Evolutionary conservation across 2,797 vertebrate genomes (phyloP).

Genomic region (Dallia pectoralis): DNA sequence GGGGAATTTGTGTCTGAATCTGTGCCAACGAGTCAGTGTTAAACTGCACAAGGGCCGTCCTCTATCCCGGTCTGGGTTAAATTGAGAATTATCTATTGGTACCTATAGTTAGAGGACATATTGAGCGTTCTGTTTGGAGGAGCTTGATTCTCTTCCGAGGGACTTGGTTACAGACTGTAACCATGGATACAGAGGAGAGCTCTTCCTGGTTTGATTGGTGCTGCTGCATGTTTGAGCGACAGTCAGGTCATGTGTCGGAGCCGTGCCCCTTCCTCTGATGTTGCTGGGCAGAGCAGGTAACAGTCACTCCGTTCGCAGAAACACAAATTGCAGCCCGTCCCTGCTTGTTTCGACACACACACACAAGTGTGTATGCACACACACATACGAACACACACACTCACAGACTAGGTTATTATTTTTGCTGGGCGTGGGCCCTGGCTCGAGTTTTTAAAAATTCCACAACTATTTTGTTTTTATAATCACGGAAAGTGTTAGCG

Average conservation of each 20-base stretch:
- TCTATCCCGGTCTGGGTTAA: conserved; percentile 3
- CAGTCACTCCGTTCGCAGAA: background rate
- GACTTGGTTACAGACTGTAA: background rate
- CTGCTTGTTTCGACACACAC: background rate
- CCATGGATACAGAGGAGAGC: background rate
- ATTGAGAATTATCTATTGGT: background rate
- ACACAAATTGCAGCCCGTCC: background rate
- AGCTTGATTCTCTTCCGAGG: too few species aligned
- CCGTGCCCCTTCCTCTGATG: background rate
- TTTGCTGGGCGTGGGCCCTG: background rate
- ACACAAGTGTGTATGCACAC: background rate
- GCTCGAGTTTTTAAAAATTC: background rate
- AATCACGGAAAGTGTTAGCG: background rate
- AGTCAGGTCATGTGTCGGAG: background rate
- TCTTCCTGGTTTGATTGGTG: background rate
- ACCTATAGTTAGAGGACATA: background rate
- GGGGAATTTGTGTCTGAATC: conserved; percentile 16
- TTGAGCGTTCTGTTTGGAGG: too few species aligned
- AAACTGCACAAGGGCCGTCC: conserved; percentile 19
- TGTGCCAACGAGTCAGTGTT: conserved; percentile 10
- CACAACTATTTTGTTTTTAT: conserved; percentile 2
- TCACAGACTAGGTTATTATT: background rate
- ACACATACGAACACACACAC: conserved; percentile 19
- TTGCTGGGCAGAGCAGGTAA: background rate
- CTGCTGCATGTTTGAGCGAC: background rate